Percentiles rank a stretch among this genome's conserved stretches.
Evolutionary conservation across 2,113 vertebrate species (phyloP).

Genomic region (Pelecanoides urinatrix): DNA sequence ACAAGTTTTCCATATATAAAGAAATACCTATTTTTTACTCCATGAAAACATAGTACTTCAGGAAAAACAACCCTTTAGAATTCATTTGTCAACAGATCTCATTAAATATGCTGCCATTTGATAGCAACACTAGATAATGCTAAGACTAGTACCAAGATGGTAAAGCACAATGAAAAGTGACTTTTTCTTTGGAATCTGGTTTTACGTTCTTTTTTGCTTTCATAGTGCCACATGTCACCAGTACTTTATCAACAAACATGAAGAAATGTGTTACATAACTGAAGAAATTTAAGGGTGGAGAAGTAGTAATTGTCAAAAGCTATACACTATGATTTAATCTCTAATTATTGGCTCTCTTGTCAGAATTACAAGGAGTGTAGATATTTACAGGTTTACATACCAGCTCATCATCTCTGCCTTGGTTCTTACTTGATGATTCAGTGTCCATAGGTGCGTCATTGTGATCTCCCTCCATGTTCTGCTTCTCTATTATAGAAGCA

Average conservation of each 20-base stretch:
- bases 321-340: background rate
- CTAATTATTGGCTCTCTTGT: background rate
- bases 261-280: background rate
- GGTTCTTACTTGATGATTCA: constrained; percentile 82
- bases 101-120: background rate
- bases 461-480: constrained; percentile 77
- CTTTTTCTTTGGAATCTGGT: background rate
- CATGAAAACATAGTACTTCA: background rate
- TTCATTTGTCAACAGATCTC: background rate
- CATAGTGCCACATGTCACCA: background rate
- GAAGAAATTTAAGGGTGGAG: background rate
- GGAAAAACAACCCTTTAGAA: background rate
- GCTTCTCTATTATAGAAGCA: constrained; percentile 90
- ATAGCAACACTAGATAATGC: background rate
- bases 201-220: background rate
- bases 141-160: background rate
- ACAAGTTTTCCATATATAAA: background rate
- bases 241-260: background rate
- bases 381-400: constrained; percentile 69
- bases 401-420: constrained; percentile 84
- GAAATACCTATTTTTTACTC: background rate
- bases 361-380: background rate
- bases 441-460: constrained; percentile 85
- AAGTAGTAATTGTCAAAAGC: background rate
- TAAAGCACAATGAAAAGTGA: background rate